Evolutionary conservation across 2,888 invertebrate species (phyloP).

Genomic region (Alloplasta piceator): DNA sequence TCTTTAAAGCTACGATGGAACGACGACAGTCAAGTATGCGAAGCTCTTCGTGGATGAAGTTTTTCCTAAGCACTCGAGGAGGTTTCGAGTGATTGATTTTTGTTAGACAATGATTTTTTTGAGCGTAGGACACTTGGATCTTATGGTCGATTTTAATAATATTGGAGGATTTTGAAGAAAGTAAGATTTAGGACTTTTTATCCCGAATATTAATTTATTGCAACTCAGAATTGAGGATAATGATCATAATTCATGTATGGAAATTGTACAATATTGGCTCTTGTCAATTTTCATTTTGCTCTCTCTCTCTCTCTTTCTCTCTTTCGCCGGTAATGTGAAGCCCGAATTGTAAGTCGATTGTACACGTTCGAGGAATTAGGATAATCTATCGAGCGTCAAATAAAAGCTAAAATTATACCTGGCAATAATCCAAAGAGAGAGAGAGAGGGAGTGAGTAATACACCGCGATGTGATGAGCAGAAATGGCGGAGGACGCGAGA

Average conservation of each 20-base stretch:
- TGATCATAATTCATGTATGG: not conserved
- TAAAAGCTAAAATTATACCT: conserved; percentile 77
- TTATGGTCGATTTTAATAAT: too few relatives aligned
- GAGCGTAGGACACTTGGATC: too few relatives aligned
- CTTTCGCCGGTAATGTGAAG: not conserved
- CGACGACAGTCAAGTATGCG: conserved; percentile 15
- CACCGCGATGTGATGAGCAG: conserved; percentile 41
- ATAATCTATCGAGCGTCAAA: conserved; percentile 76
- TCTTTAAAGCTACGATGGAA: conserved; percentile 5
- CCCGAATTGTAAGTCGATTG: conserved; percentile 36
- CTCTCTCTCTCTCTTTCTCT: conserved; percentile 7
- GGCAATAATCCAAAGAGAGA: conserved; percentile 75
- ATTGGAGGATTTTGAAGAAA: too few relatives aligned
- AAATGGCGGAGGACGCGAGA: conserved; percentile 16
- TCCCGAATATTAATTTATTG: too few relatives aligned
- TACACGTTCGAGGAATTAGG: conserved; percentile 74
- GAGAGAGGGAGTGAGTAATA: conserved; percentile 63
- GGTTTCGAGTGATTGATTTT: not conserved
- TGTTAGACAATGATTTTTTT: conserved; percentile 13
- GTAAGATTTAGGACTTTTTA: too few relatives aligned
- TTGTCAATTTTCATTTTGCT: too few relatives aligned
- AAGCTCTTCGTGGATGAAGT: conserved; percentile 21
- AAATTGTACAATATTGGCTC: too few relatives aligned
- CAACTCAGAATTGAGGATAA: too few relatives aligned
- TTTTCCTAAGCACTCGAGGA: not conserved